phyloP scores from a whole-genome alignment of 2,888 invertebrate genomes.

The Apotomis capreana region DNA sequence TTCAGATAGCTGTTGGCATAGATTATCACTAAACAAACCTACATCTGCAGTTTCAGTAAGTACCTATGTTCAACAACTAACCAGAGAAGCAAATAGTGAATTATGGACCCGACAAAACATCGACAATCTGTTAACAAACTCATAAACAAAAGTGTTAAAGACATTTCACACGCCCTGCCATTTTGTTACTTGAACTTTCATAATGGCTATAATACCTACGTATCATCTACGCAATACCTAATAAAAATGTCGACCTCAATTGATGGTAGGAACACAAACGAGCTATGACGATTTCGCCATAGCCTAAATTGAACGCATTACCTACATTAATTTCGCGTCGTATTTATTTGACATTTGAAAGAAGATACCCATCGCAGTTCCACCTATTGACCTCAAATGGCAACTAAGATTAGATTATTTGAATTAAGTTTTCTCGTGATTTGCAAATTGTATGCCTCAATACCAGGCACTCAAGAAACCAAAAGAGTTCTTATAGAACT shows the following conservation, averaged over 20 bases:
- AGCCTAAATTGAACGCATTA: conserved; percentile 57
- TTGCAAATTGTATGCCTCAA: conserved; percentile 34
- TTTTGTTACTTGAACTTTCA: conserved; percentile 56
- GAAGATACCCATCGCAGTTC: conserved; percentile 57
- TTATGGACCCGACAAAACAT: neutral
- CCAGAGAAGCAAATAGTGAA: neutral
- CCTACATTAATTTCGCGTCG: conserved; percentile 52
- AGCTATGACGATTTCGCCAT: conserved; percentile 55
- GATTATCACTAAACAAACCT: too few relatives aligned
- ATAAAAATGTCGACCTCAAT: conserved; percentile 65
- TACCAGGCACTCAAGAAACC: neutral
- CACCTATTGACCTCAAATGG: conserved; percentile 59
- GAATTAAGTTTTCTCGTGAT: conserved; percentile 37
- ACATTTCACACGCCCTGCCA: conserved; percentile 53
- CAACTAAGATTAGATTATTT: conserved; percentile 41
- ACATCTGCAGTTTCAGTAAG: too few relatives aligned
- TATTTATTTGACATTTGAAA: conserved; percentile 64
- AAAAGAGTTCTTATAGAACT: neutral
- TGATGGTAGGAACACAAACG: conserved; percentile 46
- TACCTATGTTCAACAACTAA: neutral
- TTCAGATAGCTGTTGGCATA: too few relatives aligned
- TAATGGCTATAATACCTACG: conserved; percentile 49
- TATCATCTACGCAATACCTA: conserved; percentile 53
- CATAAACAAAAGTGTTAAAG: conserved; percentile 37
- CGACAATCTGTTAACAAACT: conserved; percentile 16